These are phyloP conservation scores for Rhopalosiphum nymphaeae DNA, from an alignment of 2,888 invertebrate genomes.

Conservation along the genomic window DNA sequence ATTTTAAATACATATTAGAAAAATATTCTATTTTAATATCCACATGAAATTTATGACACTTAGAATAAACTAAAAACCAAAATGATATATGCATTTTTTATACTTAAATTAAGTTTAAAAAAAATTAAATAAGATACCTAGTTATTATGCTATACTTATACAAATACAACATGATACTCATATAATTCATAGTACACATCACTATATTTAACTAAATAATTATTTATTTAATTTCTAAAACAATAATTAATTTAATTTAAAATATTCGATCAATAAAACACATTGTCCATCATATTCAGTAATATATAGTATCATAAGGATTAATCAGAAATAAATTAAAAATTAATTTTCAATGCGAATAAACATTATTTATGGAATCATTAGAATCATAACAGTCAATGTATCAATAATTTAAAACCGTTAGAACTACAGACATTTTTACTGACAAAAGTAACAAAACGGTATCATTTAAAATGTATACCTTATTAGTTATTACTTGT, in stretches of 20 bases:
- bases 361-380: background rate
- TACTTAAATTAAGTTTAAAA: background rate
- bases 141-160: background rate
- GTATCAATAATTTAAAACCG: background rate
- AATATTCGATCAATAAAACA: background rate
- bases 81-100: background rate
- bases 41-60: background rate
- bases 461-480: background rate
- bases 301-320: background rate
- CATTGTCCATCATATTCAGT: background rate
- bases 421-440: background rate
- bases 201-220: background rate
- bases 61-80: background rate
- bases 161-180: background rate
- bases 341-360: background rate
- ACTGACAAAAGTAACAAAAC: constrained; percentile 15
- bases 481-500: background rate
- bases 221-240: background rate
- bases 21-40: background rate
- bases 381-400: background rate
- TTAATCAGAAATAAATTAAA: background rate
- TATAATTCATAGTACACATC: background rate
- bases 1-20: background rate
- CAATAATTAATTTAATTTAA: background rate
- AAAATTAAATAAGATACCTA: background rate